These are phyloP conservation scores for Cheilinus undulatus DNA, from an alignment of 2,113 vertebrate species.

Conservation along the genomic window DNA sequence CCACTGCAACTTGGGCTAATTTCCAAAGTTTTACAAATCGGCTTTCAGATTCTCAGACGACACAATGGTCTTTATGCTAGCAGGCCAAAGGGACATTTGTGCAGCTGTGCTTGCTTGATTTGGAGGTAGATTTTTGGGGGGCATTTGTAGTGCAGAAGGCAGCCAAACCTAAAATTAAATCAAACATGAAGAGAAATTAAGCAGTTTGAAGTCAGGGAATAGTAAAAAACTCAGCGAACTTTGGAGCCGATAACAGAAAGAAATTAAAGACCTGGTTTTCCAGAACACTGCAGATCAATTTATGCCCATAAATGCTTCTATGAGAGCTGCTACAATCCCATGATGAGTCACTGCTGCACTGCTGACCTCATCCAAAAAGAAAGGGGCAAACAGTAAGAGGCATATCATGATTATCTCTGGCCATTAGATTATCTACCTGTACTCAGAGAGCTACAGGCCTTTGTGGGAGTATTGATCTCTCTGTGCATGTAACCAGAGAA, in stretches of 20 bases:
- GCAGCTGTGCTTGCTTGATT: slow-evolving; percentile 24
- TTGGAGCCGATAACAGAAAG: slow-evolving; percentile 57
- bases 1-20: slow-evolving; percentile 56
- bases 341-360: slow-evolving; percentile 22
- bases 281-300: slow-evolving; percentile 36
- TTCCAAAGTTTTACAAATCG: slow-evolving; percentile 62
- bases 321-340: slow-evolving; percentile 4
- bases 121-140: slow-evolving; percentile 23
- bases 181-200: slow-evolving; percentile 44
- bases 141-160: neutral
- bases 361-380: slow-evolving; percentile 50
- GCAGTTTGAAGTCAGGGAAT: slow-evolving; percentile 46
- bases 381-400: slow-evolving; percentile 8
- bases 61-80: slow-evolving; percentile 21
- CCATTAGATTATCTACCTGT: slow-evolving; percentile 72
- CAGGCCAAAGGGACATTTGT: slow-evolving; percentile 9
- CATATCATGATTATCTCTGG: slow-evolving; percentile 66
- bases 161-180: neutral
- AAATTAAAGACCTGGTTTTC: slow-evolving; percentile 30
- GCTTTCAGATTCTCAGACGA: slow-evolving; percentile 66
- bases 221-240: slow-evolving; percentile 50
- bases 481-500: slow-evolving; percentile 75
- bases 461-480: slow-evolving; percentile 75
- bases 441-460: slow-evolving; percentile 54
- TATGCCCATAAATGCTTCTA: slow-evolving; percentile 22